Percentiles rank a stretch among this genome's conserved stretches.
These are phyloP conservation scores for Nyctibius bracteatus DNA, from an alignment of 2,113 vertebrate species.

Conservation along the genomic window DNA sequence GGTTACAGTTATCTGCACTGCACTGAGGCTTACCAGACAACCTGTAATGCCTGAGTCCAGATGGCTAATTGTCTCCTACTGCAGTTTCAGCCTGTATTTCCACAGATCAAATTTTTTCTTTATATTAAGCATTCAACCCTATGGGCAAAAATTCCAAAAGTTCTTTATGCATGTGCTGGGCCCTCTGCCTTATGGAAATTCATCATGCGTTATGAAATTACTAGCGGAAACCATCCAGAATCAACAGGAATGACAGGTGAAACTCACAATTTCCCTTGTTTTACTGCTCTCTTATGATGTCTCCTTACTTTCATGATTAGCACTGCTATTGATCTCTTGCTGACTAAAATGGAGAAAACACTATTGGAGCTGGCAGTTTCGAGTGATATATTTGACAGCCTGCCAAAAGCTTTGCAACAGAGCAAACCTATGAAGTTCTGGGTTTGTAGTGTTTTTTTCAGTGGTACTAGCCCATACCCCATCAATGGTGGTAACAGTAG, in stretches of 20 bases:
- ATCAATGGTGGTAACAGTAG: background rate
- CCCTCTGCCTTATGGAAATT: conserved; percentile 35
- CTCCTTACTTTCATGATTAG: conserved; percentile 1
- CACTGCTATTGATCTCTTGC: background rate
- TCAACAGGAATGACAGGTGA: conserved; percentile 31
- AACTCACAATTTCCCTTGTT: conserved; percentile 18
- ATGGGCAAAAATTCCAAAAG: background rate
- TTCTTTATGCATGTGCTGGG: background rate
- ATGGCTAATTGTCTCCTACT: background rate
- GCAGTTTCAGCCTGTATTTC: background rate
- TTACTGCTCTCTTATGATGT: conserved; percentile 7
- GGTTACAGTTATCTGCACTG: background rate
- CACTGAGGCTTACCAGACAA: background rate
- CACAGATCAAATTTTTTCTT: background rate
- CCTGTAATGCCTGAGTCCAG: background rate
- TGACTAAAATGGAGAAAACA: background rate
- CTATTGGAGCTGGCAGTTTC: background rate
- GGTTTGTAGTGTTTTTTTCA: background rate
- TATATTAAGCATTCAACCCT: conserved; percentile 8
- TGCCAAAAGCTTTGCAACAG: background rate
- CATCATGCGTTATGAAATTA: conserved; percentile 26
- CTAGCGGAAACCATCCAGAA: conserved; percentile 9
- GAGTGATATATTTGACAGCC: background rate
- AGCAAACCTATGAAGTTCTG: background rate
- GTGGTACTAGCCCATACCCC: background rate